Percentiles rank a stretch among this genome's conserved stretches.
phyloP scores from a whole-genome alignment of 2,888 invertebrate species.

The Sussaba pulchella region DNA sequence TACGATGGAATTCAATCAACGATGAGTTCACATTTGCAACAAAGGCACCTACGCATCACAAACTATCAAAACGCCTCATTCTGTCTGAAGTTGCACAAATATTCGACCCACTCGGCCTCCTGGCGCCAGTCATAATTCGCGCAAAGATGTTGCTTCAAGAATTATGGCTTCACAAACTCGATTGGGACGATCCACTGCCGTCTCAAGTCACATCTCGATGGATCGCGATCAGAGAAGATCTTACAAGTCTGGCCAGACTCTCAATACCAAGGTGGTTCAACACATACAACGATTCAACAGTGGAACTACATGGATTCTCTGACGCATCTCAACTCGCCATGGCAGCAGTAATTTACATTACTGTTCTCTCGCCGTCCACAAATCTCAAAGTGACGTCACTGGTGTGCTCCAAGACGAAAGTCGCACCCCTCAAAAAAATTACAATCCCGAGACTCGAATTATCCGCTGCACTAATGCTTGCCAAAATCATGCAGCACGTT shows the following conservation, averaged over 20 bases:
- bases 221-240: neutral
- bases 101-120: neutral
- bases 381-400: neutral
- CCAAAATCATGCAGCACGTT: neutral
- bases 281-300: neutral
- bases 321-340: slow-evolving; percentile 37
- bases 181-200: neutral
- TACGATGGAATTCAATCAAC: neutral
- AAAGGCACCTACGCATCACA: neutral
- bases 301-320: neutral
- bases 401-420: neutral
- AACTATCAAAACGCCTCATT: neutral
- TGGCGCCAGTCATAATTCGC: neutral
- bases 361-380: neutral
- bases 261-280: neutral
- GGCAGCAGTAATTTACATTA: neutral
- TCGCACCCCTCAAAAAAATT: neutral
- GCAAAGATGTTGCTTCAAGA: neutral
- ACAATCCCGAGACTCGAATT: slow-evolving; percentile 13
- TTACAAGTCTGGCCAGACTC: neutral
- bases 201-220: neutral
- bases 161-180: neutral
- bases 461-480: neutral
- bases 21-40: neutral
- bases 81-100: neutral